Base-by-base conservation (phyloP, 1,140 invertebrate species). In the Megalopta genalis region DNA sequence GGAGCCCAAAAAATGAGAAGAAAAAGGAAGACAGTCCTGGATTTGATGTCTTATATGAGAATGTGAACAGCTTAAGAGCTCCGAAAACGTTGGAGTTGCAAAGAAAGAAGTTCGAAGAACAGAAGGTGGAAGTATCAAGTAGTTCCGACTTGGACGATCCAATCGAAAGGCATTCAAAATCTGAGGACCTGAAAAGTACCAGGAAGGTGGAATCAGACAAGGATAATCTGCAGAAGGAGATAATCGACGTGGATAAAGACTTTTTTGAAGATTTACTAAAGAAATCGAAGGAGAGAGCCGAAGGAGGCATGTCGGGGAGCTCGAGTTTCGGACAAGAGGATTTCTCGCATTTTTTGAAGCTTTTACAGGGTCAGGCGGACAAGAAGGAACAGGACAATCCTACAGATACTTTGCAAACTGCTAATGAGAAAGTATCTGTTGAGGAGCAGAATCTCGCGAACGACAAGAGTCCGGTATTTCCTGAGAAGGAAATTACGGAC, bases 241-340 rank as follows among this genome's bases (percentile, higher is more conserved):
- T 93, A 32, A 93, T 89, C 0, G 92, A 93, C n/a, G 92, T 93
- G 1, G 92, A 93, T 54, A 91, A 93, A 66, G 89, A 91, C 65
- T 93, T 93, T 67, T 93, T 93, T 52, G 91, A 91, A 37, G 87
- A 88, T 84, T 80, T 92, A 27, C 70, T 93, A 18, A 89, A 86
- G 42, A 86, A 64, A 63, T 90, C 92, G 0, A 89, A 89, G n/a
- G 90, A 92, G 67, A 91, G 84, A 68, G 81, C 59, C 0, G 91
- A 92, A 18, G 88, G 90, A 16, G 86, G 89, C 6, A 88, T 93
- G 23, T 91, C 92, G 0, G 85, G 82, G 0, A 93, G 91, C 78
- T 92, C 91, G 0, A 93, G 91, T 82, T 91, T 93, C 8, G 92
- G 88, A 14, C 90, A 92, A 67, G 92, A 93, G 84, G 92, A 93